These are phyloP conservation scores for Gnatocerus cornutus DNA, from an alignment of 2,888 invertebrate species.

Conservation along the genomic window DNA sequence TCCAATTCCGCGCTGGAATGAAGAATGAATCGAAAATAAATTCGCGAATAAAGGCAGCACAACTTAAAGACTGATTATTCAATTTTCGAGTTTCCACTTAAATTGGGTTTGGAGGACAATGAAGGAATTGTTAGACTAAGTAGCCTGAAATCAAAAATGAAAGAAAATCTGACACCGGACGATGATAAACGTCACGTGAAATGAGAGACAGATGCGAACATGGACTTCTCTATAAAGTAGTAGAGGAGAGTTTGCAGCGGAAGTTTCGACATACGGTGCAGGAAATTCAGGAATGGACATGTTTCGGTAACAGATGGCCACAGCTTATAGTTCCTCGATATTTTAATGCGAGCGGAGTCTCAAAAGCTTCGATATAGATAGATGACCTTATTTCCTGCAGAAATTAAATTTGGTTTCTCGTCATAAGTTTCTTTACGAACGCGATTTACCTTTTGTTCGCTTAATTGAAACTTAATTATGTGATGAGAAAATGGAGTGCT, in stretches of 20 bases:
- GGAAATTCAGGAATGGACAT: slow-evolving; percentile 57
- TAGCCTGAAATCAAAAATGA: slow-evolving; percentile 22
- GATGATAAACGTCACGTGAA: slow-evolving; percentile 20
- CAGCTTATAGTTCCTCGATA: slow-evolving; percentile 46
- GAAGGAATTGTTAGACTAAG: slow-evolving; percentile 27
- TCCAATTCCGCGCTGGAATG: slow-evolving; percentile 37
- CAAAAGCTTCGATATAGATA: slow-evolving; percentile 37
- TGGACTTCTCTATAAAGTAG: slow-evolving; percentile 61
- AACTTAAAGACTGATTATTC: slow-evolving; percentile 57
- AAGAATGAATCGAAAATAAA: slow-evolving; percentile 54
- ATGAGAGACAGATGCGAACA: slow-evolving; percentile 60
- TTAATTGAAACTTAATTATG: slow-evolving; percentile 51
- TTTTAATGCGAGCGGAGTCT: slow-evolving; percentile 46
- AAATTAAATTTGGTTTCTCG: slow-evolving; percentile 43
- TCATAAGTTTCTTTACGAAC: slow-evolving; percentile 34
- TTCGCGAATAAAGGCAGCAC: slow-evolving; percentile 44
- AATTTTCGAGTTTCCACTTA: slow-evolving; percentile 54
- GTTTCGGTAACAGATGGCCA: slow-evolving; percentile 62
- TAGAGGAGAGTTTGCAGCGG: slow-evolving; percentile 47
- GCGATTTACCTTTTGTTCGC: slow-evolving; percentile 47
- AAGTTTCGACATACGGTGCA: slow-evolving; percentile 55
- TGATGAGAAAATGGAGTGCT: slow-evolving; percentile 42
- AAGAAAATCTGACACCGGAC: slow-evolving; percentile 17
- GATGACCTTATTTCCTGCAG: slow-evolving; percentile 30
- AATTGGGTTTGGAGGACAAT: slow-evolving; percentile 51